Conservation (phyloP, 2,113 vertebrate genomes). For the Plecotus auritus region DNA sequence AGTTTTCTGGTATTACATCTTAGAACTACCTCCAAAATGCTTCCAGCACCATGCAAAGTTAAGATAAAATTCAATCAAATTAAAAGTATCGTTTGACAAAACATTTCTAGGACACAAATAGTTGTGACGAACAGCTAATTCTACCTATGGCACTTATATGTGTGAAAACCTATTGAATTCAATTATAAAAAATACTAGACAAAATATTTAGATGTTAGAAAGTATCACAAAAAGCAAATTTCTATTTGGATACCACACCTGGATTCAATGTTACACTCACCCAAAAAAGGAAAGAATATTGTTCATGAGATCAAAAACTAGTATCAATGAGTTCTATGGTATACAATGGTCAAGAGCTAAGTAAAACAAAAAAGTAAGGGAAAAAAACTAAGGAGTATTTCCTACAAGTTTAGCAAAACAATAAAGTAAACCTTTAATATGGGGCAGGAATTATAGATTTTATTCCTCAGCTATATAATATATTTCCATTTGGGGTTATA, state of each 20-base stretch:
- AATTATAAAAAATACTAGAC: neutral
- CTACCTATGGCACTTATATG: neutral
- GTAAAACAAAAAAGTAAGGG: neutral
- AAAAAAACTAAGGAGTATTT: neutral
- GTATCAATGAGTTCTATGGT: too few species aligned
- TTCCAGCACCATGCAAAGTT: neutral
- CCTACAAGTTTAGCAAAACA: neutral
- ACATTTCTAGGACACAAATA: neutral
- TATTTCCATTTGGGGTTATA: neutral
- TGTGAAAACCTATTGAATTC: neutral
- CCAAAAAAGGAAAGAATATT: neutral
- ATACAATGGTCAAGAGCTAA: neutral
- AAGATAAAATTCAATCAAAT: neutral
- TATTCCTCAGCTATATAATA: neutral
- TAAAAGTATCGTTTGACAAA: neutral
- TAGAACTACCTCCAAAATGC: neutral
- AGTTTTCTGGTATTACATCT: neutral
- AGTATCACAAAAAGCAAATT: too few species aligned
- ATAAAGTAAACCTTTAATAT: too few species aligned
- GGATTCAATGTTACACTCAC: neutral
- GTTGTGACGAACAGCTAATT: neutral
- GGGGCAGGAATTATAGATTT: neutral
- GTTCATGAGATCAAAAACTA: neutral
- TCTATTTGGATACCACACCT: neutral
- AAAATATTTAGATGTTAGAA: neutral